Evolutionary conservation across 1,140 invertebrate species (phyloP).

Genomic region (Luehdorfia chinensis): DNA sequence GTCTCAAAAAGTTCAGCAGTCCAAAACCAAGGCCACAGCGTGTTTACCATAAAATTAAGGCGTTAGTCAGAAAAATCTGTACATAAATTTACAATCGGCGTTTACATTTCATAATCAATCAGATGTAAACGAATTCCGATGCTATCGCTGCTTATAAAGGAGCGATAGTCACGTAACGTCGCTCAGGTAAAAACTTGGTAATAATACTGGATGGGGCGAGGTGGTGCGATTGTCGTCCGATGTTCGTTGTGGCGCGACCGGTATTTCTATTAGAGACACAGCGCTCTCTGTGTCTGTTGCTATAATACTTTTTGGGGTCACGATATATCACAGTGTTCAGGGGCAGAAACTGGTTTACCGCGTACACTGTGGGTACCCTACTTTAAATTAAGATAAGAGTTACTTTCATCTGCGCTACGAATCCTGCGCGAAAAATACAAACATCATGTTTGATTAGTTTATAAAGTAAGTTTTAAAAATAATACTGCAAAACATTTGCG

Average conservation of each 20-base stretch:
- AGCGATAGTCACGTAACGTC: not conserved
- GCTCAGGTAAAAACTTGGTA: slow-evolving; percentile 31
- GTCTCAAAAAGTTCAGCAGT: too few relatives aligned
- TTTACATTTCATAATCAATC: not conserved
- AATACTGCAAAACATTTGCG: too few relatives aligned
- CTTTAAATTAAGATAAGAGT: slow-evolving; percentile 27
- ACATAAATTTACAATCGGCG: too few relatives aligned
- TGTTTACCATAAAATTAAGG: too few relatives aligned
- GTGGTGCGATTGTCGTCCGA: slow-evolving; percentile 57
- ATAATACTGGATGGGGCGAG: slow-evolving; percentile 24
- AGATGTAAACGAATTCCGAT: not conserved
- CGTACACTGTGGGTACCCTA: slow-evolving; percentile 21
- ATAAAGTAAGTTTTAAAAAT: not conserved
- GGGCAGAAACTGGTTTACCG: slow-evolving; percentile 31
- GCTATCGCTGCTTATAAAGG: not conserved
- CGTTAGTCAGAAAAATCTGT: too few relatives aligned
- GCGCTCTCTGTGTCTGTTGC: slow-evolving; percentile 20
- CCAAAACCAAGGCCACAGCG: too few relatives aligned
- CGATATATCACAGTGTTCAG: slow-evolving; percentile 30
- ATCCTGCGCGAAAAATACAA: not conserved
- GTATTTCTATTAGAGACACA: slow-evolving; percentile 43
- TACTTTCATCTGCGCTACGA: slow-evolving; percentile 32
- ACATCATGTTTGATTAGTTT: too few relatives aligned
- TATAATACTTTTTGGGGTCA: slow-evolving; percentile 30
- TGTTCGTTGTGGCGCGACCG: slow-evolving; percentile 26